Evolutionary conservation across 2,113 vertebrate species (phyloP).

Genomic region (Mastomys natalensis): DNA sequence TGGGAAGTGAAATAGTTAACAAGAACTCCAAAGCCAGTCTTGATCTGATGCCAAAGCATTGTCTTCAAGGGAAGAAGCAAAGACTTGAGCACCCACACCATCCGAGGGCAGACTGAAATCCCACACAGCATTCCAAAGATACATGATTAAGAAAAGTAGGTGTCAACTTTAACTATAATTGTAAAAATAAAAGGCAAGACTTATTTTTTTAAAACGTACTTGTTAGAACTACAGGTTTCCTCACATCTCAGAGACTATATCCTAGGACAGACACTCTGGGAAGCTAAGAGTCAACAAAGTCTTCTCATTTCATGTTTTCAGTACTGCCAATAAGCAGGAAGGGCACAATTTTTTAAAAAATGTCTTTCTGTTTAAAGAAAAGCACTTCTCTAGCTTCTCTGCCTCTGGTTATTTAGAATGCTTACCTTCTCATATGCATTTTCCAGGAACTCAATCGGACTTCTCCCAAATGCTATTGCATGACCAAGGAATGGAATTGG

Average conservation of each 20-base stretch:
- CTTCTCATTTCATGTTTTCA: slow-evolving; percentile 27
- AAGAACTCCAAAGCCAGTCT: not conserved
- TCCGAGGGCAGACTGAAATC: not conserved
- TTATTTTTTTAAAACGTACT: not conserved
- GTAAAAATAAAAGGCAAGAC: slow-evolving; percentile 32
- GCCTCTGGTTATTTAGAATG: slow-evolving; percentile 46
- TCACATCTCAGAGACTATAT: not conserved
- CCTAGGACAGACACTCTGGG: not conserved
- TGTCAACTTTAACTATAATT: not conserved
- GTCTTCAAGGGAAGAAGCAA: not conserved
- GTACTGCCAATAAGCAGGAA: not conserved
- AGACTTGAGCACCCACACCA: not conserved
- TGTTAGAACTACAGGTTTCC: slow-evolving; percentile 1
- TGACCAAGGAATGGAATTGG: slow-evolving; percentile 96
- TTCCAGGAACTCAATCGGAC: slow-evolving; percentile 97
- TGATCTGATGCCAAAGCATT: not conserved
- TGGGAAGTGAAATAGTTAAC: not conserved
- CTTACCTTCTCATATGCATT: slow-evolving; percentile 95
- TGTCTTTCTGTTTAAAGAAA: slow-evolving; percentile 13
- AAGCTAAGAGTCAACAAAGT: not conserved
- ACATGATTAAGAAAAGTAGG: not conserved
- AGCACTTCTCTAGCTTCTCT: not conserved
- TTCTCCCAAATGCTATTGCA: slow-evolving; percentile 95
- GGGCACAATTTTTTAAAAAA: not conserved
- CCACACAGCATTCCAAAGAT: not conserved